Percentiles rank a stretch among this genome's conserved stretches.
Evolutionary conservation across 2,888 invertebrate genomes (phyloP).

Genomic region (Ophioninae sp.): DNA sequence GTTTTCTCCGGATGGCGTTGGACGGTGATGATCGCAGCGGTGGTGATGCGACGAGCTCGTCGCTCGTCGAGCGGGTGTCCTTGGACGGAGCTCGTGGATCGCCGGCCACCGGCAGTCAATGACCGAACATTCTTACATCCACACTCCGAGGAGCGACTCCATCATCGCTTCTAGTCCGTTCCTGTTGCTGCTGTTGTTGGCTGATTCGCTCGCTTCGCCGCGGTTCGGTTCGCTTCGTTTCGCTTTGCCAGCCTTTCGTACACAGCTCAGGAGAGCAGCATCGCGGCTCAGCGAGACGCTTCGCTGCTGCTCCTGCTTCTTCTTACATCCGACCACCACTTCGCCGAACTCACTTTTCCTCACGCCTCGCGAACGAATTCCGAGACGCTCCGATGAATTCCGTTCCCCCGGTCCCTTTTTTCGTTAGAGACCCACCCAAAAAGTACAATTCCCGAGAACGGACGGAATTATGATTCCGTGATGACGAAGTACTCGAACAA

Average conservation of each 20-base stretch:
- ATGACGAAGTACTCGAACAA: neutral
- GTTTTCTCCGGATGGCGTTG: conserved; percentile 30
- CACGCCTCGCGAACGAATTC: conserved; percentile 56
- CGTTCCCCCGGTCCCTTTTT: conserved; percentile 15
- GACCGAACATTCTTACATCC: conserved; percentile 78
- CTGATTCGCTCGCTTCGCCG: conserved; percentile 69
- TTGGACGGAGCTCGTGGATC: conserved; percentile 79
- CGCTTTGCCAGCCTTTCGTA: conserved; percentile 67
- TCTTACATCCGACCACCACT: conserved; percentile 56
- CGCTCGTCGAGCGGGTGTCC: conserved; percentile 77
- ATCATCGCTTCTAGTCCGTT: conserved; percentile 31
- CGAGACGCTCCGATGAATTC: conserved; percentile 56
- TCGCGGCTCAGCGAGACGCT: conserved; percentile 53
- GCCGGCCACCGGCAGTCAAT: conserved; percentile 80
- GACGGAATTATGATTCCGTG: too few species aligned
- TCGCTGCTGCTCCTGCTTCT: conserved; percentile 43
- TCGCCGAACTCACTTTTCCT: conserved; percentile 47
- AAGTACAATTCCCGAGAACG: too few species aligned
- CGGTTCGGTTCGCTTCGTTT: conserved; percentile 73
- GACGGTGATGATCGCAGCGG: conserved; percentile 18
- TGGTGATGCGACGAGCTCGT: conserved; percentile 63
- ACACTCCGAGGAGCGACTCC: conserved; percentile 51
- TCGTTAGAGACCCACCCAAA: neutral
- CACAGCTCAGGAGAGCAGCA: conserved; percentile 48
- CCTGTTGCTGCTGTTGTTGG: conserved; percentile 32